These are phyloP conservation scores for Mobula hypostoma DNA, from an alignment of 2,113 vertebrate genomes.

Conservation along the genomic window DNA sequence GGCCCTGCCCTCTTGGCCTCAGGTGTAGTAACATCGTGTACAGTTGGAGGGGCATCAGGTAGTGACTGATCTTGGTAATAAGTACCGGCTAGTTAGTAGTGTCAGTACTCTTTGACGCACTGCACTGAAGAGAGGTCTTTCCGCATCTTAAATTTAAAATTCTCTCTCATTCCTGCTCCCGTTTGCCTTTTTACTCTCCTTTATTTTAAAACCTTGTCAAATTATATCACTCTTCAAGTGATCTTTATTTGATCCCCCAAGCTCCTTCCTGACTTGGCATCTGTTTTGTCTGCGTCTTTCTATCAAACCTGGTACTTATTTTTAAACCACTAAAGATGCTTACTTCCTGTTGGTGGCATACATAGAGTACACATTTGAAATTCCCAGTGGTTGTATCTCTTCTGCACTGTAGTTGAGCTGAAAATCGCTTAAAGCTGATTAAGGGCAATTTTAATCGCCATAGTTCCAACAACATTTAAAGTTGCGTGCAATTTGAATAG, in stretches of 20 bases:
- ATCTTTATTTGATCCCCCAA: neutral
- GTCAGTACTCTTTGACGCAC: neutral
- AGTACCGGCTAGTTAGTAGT: neutral
- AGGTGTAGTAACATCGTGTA: neutral
- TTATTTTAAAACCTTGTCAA: neutral
- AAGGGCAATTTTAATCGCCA: neutral
- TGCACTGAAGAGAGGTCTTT: neutral
- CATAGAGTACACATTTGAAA: too few relatives aligned
- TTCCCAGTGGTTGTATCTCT: too few relatives aligned
- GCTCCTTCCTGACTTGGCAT: neutral
- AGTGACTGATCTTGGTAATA: neutral
- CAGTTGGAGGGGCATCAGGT: neutral
- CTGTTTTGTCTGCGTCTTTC: neutral
- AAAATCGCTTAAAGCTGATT: neutral
- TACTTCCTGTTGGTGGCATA: neutral
- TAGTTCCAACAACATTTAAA: neutral
- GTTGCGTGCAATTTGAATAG: neutral
- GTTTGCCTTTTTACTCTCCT: neutral
- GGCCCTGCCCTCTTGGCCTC: neutral
- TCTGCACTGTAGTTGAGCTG: neutral
- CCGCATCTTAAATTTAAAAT: neutral
- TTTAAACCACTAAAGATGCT: neutral
- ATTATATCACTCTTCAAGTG: neutral
- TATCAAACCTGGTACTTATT: neutral
- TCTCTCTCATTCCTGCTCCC: neutral